These are phyloP conservation scores for Saguinus midas DNA, from an alignment of 2,113 vertebrate genomes.

Conservation along the genomic window DNA sequence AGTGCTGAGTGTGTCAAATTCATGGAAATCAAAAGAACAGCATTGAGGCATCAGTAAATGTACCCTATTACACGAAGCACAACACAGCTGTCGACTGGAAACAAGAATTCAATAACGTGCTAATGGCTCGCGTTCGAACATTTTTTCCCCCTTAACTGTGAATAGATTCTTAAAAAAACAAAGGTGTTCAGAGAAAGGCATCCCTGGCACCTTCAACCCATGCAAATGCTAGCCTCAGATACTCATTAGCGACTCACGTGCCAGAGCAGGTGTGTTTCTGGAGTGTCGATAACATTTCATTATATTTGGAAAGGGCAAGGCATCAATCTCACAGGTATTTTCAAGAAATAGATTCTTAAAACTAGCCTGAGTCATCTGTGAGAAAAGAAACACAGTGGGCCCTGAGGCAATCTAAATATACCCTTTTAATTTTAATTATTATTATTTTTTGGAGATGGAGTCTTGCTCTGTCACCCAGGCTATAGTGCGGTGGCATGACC, in stretches of 20 bases:
- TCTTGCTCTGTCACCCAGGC: no score
- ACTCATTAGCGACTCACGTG: background rate
- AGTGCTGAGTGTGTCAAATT: constrained; percentile 64
- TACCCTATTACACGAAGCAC: constrained; percentile 30
- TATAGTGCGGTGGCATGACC: no score
- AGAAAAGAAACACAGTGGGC: background rate
- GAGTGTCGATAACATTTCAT: background rate
- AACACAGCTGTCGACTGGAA: constrained; percentile 74
- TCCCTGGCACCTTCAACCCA: background rate
- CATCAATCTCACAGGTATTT: background rate
- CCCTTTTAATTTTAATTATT: no score
- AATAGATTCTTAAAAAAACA: constrained; percentile 68
- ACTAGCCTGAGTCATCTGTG: background rate
- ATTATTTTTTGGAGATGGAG: no score
- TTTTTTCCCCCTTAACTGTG: constrained; percentile 23
- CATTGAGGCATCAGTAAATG: constrained; percentile 23
- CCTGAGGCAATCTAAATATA: background rate
- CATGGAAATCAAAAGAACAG: constrained; percentile 59
- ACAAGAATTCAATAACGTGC: constrained; percentile 64
- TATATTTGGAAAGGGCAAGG: no score
- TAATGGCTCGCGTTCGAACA: constrained; percentile 66
- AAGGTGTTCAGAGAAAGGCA: constrained; percentile 70
- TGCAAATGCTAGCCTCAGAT: background rate
- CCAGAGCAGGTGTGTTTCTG: constrained; percentile 56
- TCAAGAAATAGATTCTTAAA: background rate